A percentile compares a stretch with the other conserved stretches of the same genome.
phyloP scores from a whole-genome alignment of 1,140 invertebrate genomes.

The Drosophila rhopaloa region DNA sequence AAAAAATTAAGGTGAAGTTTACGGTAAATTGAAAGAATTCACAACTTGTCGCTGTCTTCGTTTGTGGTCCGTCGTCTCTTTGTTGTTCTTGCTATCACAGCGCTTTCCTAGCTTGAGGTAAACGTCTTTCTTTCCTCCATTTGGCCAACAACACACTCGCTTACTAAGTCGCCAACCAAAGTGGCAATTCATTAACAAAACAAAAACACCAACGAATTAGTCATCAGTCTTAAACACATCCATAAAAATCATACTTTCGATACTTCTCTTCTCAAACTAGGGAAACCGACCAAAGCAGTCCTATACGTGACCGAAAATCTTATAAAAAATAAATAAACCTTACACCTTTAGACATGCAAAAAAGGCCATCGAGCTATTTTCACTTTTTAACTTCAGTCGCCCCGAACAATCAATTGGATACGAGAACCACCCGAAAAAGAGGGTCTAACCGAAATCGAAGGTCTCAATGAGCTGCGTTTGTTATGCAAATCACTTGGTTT shows the following conservation, averaged over 20 bases:
- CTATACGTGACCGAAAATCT: conserved; percentile 33
- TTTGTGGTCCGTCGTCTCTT: conserved; percentile 31
- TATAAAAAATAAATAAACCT: conserved; percentile 23
- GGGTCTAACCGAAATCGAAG: conserved; percentile 28
- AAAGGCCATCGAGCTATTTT: conserved; percentile 67
- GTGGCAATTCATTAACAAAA: conserved; percentile 29
- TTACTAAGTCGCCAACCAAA: conserved; percentile 4
- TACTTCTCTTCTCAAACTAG: conserved; percentile 34
- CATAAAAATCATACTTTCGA: conserved; percentile 51
- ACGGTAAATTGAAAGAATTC: conserved; percentile 84
- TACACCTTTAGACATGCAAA: conserved; percentile 70
- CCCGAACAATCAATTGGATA: conserved; percentile 14
- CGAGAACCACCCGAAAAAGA: conserved; percentile 47
- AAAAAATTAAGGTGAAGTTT: conserved; percentile 84
- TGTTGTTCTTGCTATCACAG: conserved; percentile 16
- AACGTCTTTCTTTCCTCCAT: conserved; percentile 61
- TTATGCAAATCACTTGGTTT: conserved; percentile 70
- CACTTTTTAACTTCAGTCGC: conserved; percentile 61
- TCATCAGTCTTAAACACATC: conserved; percentile 39
- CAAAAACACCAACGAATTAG: conserved; percentile 46
- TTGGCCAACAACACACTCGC: conserved; percentile 36
- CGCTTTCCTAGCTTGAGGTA: conserved; percentile 28
- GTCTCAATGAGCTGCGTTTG: conserved; percentile 38
- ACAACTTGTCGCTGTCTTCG: conserved; percentile 63
- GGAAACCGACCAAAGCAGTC: conserved; percentile 30